Percentiles rank a stretch among this genome's conserved stretches.
phyloP scores from a whole-genome alignment of 2,797 vertebrate species.

The Gymnopithys bicolor region DNA sequence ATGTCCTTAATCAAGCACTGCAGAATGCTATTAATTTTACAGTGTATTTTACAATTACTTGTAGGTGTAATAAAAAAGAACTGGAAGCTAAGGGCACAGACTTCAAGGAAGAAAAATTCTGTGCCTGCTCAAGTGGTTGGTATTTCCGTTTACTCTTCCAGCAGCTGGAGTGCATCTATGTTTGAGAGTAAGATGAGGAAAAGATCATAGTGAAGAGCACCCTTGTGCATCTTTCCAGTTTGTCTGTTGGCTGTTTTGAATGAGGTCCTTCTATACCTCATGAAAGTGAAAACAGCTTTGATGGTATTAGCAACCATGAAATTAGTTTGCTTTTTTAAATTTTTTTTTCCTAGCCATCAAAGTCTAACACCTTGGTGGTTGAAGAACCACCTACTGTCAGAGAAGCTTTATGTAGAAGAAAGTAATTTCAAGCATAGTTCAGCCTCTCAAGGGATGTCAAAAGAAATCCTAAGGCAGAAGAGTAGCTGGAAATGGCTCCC shows the following conservation, averaged over 20 bases:
- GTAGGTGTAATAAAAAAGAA: not conserved
- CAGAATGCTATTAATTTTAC: not conserved
- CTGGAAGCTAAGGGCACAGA: not conserved
- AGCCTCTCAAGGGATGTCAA: not conserved
- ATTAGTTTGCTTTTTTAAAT: not conserved
- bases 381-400: not conserved
- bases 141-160: not conserved
- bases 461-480: not conserved
- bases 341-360: not conserved
- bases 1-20: not conserved
- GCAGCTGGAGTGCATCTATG: not conserved
- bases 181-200: not conserved
- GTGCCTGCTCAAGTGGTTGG: not conserved
- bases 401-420: not conserved
- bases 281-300: not conserved
- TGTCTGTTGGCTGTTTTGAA: not conserved
- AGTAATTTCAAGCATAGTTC: not conserved
- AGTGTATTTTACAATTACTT: not conserved
- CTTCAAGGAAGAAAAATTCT: not conserved
- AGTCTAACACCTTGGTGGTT: not conserved
- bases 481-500: not conserved
- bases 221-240: not conserved
- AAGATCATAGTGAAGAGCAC: not conserved
- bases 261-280: not conserved
- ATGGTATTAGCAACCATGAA: not conserved